Evolutionary conservation across 2,888 invertebrate genomes (phyloP).

Genomic region (Polydrusus tereticollis): DNA sequence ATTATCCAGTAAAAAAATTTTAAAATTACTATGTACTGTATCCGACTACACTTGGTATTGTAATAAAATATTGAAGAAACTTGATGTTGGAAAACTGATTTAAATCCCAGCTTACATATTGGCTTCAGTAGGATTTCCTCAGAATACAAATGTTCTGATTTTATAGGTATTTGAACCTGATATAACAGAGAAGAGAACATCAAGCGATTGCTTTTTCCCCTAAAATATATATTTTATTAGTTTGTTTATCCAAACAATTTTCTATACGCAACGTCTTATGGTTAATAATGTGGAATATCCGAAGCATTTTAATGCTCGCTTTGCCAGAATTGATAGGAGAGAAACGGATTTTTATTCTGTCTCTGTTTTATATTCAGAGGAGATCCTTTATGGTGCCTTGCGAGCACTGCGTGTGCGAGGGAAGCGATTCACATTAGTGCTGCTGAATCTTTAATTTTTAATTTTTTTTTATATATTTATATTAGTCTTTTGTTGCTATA

Average conservation of each 20-base stretch:
- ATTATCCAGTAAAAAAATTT: too few species aligned
- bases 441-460: too few species aligned
- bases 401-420: too few species aligned
- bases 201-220: constrained; percentile 1
- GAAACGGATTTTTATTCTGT: too few species aligned
- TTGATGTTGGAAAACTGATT: neutral
- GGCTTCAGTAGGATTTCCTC: neutral
- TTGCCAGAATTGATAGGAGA: neutral
- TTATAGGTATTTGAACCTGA: constrained; percentile 2
- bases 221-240: constrained; percentile 14
- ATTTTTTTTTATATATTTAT: too few species aligned
- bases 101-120: constrained; percentile 1
- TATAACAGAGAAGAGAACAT: neutral
- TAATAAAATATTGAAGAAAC: neutral
- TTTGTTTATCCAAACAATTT: constrained; percentile 9
- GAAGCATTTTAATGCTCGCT: neutral
- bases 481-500: too few species aligned
- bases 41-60: too few species aligned
- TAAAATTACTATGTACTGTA: too few species aligned
- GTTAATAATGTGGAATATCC: neutral
- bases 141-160: neutral
- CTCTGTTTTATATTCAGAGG: too few species aligned
- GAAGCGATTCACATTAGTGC: too few species aligned
- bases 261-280: neutral
- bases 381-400: too few species aligned